A percentile compares a stretch with the other conserved stretches of the same genome.
phyloP scores from a whole-genome alignment of 2,113 vertebrate genomes.

The Panthera leo region DNA sequence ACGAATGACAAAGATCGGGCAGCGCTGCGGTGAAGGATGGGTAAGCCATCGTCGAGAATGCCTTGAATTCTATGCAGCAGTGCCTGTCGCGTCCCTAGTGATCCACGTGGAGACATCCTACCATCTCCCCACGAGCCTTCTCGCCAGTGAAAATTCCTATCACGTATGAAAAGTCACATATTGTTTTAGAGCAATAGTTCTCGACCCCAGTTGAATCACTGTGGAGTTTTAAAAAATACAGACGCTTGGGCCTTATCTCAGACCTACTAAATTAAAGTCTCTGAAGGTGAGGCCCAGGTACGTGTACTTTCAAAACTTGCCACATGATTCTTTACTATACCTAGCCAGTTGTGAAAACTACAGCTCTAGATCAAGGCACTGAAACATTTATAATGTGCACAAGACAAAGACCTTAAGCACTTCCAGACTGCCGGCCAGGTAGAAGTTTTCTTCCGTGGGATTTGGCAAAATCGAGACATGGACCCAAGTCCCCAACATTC shows the following conservation, averaged over 20 bases:
- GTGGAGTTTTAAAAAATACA: neutral
- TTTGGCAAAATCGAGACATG: neutral
- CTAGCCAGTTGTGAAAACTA: neutral
- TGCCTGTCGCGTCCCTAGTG: neutral
- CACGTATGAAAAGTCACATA: neutral
- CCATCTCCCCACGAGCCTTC: neutral
- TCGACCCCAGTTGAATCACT: neutral
- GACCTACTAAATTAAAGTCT: neutral
- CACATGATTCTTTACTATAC: neutral
- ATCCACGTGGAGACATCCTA: neutral
- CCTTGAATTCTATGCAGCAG: neutral
- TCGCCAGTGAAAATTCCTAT: neutral
- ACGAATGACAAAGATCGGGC: neutral
- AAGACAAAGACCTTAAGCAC: neutral
- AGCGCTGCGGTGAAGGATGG: neutral
- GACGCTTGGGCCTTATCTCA: neutral
- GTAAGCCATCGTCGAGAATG: neutral
- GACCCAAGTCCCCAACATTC: neutral
- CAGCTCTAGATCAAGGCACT: neutral
- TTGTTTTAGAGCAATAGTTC: neutral
- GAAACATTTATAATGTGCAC: neutral
- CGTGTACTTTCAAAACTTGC: slow-evolving; percentile 23
- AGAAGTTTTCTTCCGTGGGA: neutral
- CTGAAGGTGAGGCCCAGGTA: neutral
- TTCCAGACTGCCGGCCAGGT: neutral